Evolutionary conservation across 2,113 vertebrate genomes (phyloP).

Genomic region (Thomomys bottae): DNA sequence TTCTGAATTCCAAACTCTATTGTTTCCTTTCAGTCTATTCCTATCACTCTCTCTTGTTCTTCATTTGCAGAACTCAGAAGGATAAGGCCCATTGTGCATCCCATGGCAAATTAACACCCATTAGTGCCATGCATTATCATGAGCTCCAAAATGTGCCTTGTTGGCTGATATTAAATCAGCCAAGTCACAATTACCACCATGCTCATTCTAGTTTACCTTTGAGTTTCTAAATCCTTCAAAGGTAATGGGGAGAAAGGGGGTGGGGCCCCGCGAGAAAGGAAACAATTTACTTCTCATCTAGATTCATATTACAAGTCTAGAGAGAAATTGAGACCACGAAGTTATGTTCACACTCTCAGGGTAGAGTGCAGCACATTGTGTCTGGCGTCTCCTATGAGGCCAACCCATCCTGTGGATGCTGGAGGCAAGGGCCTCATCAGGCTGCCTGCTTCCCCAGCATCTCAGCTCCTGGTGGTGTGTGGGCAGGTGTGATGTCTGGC

Average conservation of each 20-base stretch:
- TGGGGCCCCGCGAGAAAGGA: too few species aligned
- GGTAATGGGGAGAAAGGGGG: too few species aligned
- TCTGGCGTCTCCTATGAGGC: not conserved
- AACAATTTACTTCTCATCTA: not conserved
- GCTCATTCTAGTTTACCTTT: not conserved
- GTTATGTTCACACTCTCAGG: too few species aligned
- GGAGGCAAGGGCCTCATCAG: not conserved
- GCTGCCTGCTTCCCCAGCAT: not conserved
- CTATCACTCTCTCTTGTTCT: not conserved
- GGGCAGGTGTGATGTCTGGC: not conserved
- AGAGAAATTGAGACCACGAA: not conserved
- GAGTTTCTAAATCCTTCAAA: not conserved
- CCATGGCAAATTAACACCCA: constrained; percentile 13
- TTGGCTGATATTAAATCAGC: not conserved
- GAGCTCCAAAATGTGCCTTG: not conserved
- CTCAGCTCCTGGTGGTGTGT: not conserved
- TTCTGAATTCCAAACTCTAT: not conserved
- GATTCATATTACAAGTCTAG: not conserved
- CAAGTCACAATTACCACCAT: not conserved
- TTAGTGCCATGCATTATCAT: not conserved
- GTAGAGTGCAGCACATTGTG: not conserved
- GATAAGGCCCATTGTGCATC: not conserved
- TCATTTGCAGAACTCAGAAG: not conserved
- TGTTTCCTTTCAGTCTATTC: not conserved
- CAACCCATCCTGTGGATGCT: not conserved